Conservation (phyloP, 2,797 vertebrate species). For the Periparus ater region DNA sequence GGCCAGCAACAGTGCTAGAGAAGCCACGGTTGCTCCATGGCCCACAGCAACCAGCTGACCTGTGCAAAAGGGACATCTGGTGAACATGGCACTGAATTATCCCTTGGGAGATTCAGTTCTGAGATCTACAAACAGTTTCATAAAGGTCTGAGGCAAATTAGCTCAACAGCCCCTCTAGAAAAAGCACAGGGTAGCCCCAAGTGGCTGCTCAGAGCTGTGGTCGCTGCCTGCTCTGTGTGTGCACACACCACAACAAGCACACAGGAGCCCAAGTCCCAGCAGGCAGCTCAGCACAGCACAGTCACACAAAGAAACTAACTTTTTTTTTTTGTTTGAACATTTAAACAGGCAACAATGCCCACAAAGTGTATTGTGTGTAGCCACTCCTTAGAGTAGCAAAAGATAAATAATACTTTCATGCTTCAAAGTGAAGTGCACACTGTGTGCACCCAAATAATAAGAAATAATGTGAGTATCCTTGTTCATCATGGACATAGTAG, state of each 20-base stretch:
- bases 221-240: not conserved
- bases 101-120: not conserved
- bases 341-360: constrained; percentile 44
- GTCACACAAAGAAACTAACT: not conserved
- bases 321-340: constrained; percentile 35
- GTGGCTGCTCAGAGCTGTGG: not conserved
- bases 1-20: not conserved
- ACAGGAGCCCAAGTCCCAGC: not conserved
- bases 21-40: accelerated
- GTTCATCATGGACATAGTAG: constrained; percentile 54
- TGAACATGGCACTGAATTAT: not conserved
- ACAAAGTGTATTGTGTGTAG: not conserved
- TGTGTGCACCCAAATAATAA: constrained; percentile 65
- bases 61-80: not conserved
- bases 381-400: constrained; percentile 33
- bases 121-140: not conserved
- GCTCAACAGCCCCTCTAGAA: not conserved
- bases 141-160: not conserved
- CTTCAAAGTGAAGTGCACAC: constrained; percentile 59
- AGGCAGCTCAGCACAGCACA: not conserved
- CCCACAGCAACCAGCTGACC: not conserved
- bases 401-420: constrained; percentile 65
- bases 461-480: constrained; percentile 63
- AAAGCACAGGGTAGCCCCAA: not conserved
- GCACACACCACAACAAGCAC: not conserved